Base-by-base conservation (phyloP, 2,113 vertebrate genomes). In the Limanda limanda region DNA sequence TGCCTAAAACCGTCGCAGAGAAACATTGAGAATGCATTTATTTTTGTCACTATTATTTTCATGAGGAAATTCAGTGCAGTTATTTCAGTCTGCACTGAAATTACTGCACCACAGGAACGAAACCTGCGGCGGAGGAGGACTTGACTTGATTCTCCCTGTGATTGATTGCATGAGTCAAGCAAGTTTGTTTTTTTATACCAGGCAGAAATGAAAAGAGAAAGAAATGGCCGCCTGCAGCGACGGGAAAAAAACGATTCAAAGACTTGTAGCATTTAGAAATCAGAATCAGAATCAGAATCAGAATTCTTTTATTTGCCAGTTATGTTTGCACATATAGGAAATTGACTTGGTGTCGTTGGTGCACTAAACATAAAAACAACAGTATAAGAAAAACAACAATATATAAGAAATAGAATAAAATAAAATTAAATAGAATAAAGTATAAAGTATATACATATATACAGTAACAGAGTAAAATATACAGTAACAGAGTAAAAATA, bases 11-110 rank as follows among this genome's bases (percentile, higher is more conserved):
- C 23, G 23, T 58, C 37, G 5, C 37, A 25, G 54, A 10, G 17
- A 18, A 31, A 58, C 59, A 51, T 20, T 3, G 10, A 60, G 27
- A 11, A 18, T 21, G 9, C 60, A 21, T 42, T 58, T 60, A 48
- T 51, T 71, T 51, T 31, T 14, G 69, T 60, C 27, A 9, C 18
- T 45, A 17, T 55, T 68, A 54, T 55, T 54, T 68, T 40, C 56
- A 55, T 24, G 66, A 68, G 31, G 51, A 24, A 56, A 56, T 42
- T 40, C 54, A 4, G 23, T 12, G 25, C 54, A 42, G 37, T 24
- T 52, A 37, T 72, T 61, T 23, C 15, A 25, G n/a, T 63, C 59
- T 56, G 60, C 17, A 15, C 31, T 55, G 20, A 4, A 56, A 17
- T 63, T 54, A 37, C 27, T 20, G 9, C 35, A 18, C 9, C 45